A percentile compares a stretch with the other conserved stretches of the same genome.
These are phyloP conservation scores for Sesamia inferens DNA, from an alignment of 2,888 invertebrate species.

Conservation along the genomic window DNA sequence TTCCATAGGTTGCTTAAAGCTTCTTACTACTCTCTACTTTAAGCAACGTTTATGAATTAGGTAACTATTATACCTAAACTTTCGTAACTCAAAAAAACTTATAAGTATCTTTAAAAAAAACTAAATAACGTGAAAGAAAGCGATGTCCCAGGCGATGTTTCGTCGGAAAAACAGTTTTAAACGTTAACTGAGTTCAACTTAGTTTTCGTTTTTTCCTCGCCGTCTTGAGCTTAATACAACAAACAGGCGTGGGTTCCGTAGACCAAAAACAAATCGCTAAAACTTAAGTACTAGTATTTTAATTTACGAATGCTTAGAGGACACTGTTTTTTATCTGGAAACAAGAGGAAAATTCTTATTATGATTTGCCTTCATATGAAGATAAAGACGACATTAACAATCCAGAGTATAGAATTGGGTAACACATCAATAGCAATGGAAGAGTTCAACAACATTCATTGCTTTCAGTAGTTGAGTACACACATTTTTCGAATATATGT, in stretches of 20 bases:
- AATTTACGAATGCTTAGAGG: not conserved
- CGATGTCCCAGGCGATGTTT: conserved; percentile 49
- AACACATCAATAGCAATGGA: no score
- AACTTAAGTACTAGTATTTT: not conserved
- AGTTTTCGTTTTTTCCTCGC: conserved; percentile 51
- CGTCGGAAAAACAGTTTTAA: conserved; percentile 58
- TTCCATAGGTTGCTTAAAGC: no score
- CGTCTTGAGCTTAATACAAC: conserved; percentile 52
- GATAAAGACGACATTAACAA: no score
- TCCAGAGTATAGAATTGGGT: no score
- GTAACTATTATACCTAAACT: not conserved
- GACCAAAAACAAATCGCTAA: not conserved
- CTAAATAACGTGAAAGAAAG: conserved; percentile 28
- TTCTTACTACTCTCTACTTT: not conserved
- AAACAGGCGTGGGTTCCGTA: conserved; percentile 55
- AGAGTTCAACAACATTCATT: no score
- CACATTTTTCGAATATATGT: no score
- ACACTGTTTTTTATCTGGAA: not conserved
- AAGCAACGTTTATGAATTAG: no score
- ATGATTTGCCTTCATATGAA: no score
- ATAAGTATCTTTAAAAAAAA: conserved; percentile 15
- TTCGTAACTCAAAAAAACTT: conserved; percentile 3
- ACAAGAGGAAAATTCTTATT: not conserved
- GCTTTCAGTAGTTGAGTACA: no score
- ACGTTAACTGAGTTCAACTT: conserved; percentile 59